phyloP scores from a whole-genome alignment of 2,113 vertebrate species.

The Kryptolebias marmoratus region DNA sequence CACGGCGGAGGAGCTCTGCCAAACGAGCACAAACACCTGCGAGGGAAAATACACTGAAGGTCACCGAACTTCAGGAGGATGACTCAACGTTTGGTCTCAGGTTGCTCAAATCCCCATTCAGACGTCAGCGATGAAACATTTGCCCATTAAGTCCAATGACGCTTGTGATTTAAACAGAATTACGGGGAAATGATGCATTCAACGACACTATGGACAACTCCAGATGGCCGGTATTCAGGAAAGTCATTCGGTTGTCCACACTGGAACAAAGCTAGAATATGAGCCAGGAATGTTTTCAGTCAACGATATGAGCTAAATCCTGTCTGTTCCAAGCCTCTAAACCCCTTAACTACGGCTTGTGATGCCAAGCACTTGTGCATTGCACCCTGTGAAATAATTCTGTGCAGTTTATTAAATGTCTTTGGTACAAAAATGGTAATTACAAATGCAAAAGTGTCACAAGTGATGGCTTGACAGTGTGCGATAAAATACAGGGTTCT shows the following conservation, averaged over 20 bases:
- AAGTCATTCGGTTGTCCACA: slow-evolving; percentile 57
- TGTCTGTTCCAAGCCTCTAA: slow-evolving; percentile 63
- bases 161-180: slow-evolving; percentile 82
- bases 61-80: slow-evolving; percentile 77
- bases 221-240: slow-evolving; percentile 78
- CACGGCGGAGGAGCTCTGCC: slow-evolving; percentile 36
- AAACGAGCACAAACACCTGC: slow-evolving; percentile 68
- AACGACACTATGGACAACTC: slow-evolving; percentile 67
- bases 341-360: slow-evolving; percentile 52
- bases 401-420: slow-evolving; percentile 34
- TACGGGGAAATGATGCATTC: slow-evolving; percentile 80
- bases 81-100: slow-evolving; percentile 76
- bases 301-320: slow-evolving; percentile 49
- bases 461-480: slow-evolving; percentile 8
- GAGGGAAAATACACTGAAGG: slow-evolving; percentile 75
- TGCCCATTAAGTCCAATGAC: slow-evolving; percentile 82
- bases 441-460: slow-evolving; percentile 30
- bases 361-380: slow-evolving; percentile 40
- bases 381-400: slow-evolving; percentile 29
- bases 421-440: slow-evolving; percentile 37
- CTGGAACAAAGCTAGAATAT: slow-evolving; percentile 44
- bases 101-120: slow-evolving; percentile 72
- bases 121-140: slow-evolving; percentile 76
- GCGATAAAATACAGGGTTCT: slow-evolving; percentile 18
- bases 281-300: slow-evolving; percentile 49